A percentile compares a stretch with the other conserved stretches of the same genome.
These are phyloP conservation scores for Pterocles burchelli DNA, from an alignment of 2,113 vertebrate species.

Conservation along the genomic window DNA sequence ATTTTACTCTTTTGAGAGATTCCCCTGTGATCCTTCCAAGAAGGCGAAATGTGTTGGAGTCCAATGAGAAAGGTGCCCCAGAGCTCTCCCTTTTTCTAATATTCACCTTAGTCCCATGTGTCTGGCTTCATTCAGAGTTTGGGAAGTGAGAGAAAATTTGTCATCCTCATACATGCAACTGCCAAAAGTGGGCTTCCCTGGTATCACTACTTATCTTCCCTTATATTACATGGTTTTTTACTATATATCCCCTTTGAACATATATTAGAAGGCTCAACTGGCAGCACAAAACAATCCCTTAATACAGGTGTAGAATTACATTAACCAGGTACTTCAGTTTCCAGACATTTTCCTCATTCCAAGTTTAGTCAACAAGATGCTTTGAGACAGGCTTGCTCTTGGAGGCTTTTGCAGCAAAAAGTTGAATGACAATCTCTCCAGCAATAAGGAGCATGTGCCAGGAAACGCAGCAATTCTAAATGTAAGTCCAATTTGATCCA, in stretches of 20 bases:
- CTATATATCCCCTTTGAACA: neutral
- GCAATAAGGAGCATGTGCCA: neutral
- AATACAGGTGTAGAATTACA: neutral
- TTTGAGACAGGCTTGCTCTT: neutral
- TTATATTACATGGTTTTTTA: neutral
- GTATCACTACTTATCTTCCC: neutral
- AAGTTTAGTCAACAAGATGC: neutral
- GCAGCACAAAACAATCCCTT: neutral
- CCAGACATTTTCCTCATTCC: neutral
- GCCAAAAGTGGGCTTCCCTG: neutral
- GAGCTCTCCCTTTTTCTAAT: neutral
- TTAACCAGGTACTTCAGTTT: neutral
- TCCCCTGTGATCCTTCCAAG: neutral
- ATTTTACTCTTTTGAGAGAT: rapidly evolving
- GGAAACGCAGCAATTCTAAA: neutral
- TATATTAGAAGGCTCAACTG: neutral
- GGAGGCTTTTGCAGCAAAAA: neutral
- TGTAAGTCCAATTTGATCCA: neutral
- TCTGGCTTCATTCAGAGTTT: neutral
- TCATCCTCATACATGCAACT: neutral
- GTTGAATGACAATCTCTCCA: no score
- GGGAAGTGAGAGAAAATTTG: neutral
- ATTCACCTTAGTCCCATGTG: neutral
- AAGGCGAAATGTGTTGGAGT: neutral
- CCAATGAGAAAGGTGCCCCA: neutral